Conservation (phyloP, 2,113 vertebrate species). For the Paramormyrops kingsleyae region DNA sequence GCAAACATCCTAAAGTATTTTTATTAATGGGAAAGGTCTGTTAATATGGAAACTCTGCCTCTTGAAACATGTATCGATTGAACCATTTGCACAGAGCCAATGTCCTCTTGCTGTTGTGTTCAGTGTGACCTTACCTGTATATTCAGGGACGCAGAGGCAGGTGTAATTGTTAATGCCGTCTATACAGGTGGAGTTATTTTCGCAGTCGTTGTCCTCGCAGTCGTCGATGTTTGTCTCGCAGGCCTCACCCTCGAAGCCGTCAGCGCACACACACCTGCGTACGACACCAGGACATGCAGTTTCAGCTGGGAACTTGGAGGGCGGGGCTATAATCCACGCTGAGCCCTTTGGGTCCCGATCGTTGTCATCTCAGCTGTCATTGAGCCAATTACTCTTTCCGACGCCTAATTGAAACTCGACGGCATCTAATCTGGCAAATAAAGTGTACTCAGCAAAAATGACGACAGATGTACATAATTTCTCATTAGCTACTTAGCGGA, state of each 20-base stretch:
- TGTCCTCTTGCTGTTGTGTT: not conserved
- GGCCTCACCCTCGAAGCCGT: slow-evolving; percentile 89
- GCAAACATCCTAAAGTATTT: not conserved
- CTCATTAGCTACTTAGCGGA: slow-evolving; percentile 24
- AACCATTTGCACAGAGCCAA: not conserved
- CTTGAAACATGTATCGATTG: not conserved
- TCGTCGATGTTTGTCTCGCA: slow-evolving; percentile 96
- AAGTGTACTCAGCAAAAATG: slow-evolving; percentile 22
- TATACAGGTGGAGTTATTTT: slow-evolving; percentile 95
- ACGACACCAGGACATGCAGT: not conserved
- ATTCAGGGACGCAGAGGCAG: slow-evolving; percentile 90
- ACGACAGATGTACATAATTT: slow-evolving; percentile 21
- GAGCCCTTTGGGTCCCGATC: not conserved
- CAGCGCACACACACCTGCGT: slow-evolving; percentile 84
- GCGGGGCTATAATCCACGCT: not conserved
- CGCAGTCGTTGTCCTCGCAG: slow-evolving; percentile 97
- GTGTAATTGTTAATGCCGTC: slow-evolving; percentile 99
- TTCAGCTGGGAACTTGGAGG: not conserved
- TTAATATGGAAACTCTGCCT: not conserved
- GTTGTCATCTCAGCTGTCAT: not conserved
- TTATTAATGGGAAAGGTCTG: not conserved
- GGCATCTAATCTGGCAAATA: slow-evolving; percentile 18
- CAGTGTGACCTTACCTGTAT: slow-evolving; percentile 75
- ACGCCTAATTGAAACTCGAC: slow-evolving; percentile 31
- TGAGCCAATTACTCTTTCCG: slow-evolving; percentile 17